These are phyloP conservation scores for Phalloptychus januarius DNA, from an alignment of 2,797 vertebrate genomes.

Conservation along the genomic window DNA sequence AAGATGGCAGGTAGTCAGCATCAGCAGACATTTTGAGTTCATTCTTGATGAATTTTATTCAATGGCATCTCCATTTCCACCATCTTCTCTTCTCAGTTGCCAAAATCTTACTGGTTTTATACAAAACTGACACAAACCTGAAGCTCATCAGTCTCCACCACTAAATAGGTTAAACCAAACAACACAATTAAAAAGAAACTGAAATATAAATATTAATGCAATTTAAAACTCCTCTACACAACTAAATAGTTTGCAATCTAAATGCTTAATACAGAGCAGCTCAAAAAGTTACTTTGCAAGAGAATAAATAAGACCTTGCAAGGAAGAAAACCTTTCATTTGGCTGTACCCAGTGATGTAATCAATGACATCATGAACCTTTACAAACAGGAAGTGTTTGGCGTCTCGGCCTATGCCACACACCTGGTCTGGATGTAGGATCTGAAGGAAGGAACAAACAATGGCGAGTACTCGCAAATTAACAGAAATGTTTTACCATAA, in stretches of 20 bases:
- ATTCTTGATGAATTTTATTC: not conserved
- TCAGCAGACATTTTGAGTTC: not conserved
- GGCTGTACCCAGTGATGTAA: not conserved
- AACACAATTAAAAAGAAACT: not conserved
- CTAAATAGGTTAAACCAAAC: not conserved
- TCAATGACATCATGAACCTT: not conserved
- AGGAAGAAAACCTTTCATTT: not conserved
- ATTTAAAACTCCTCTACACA: not conserved
- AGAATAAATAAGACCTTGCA: not conserved
- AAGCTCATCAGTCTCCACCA: not conserved
- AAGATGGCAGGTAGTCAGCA: not conserved
- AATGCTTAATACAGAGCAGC: not conserved
- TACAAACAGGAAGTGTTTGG: not conserved
- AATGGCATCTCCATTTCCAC: not conserved
- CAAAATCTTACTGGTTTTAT: not conserved
- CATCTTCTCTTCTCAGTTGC: not conserved
- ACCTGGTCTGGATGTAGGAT: not conserved
- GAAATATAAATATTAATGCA: not conserved
- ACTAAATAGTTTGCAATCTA: not conserved
- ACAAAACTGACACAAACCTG: not conserved
- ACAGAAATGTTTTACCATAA: not conserved
- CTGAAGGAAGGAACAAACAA: not conserved
- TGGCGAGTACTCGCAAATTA: not conserved
- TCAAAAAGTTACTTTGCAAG: not conserved
- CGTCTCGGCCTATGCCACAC: not conserved